These are phyloP conservation scores for Eupithecia centaureata DNA, from an alignment of 2,888 invertebrate genomes.

Conservation along the genomic window DNA sequence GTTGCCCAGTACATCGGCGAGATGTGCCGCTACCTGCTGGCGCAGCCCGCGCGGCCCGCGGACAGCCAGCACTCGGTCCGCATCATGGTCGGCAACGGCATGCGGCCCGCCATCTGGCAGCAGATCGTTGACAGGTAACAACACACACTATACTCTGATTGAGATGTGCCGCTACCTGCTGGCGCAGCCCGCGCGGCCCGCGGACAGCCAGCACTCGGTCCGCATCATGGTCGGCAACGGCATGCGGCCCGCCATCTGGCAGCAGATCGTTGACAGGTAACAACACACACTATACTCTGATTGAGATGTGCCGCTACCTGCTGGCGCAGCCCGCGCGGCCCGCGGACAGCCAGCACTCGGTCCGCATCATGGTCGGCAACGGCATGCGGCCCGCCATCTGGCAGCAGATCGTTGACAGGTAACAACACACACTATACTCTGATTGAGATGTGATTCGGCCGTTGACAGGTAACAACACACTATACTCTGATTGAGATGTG, in stretches of 20 bases:
- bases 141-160: too few relatives aligned
- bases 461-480: too few relatives aligned
- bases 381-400: constrained; percentile 97
- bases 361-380: constrained; percentile 96
- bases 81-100: constrained; percentile 96
- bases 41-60: constrained; percentile 85
- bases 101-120: constrained; percentile 96
- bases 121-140: constrained; percentile 89
- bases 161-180: constrained; percentile 95
- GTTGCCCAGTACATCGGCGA: constrained; percentile 96
- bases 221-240: constrained; percentile 97
- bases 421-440: too few relatives aligned
- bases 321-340: constrained; percentile 87
- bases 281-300: too few relatives aligned
- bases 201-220: constrained; percentile 88
- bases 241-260: constrained; percentile 96
- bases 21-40: constrained; percentile 92
- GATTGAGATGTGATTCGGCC: too few relatives aligned
- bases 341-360: constrained; percentile 87
- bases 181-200: constrained; percentile 86
- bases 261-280: constrained; percentile 89
- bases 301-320: constrained; percentile 95
- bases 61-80: constrained; percentile 89
- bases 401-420: constrained; percentile 91
- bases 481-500: too few relatives aligned